Evolutionary conservation across 2,797 vertebrate genomes (phyloP).

Genomic region (Apodemus agrarius): DNA sequence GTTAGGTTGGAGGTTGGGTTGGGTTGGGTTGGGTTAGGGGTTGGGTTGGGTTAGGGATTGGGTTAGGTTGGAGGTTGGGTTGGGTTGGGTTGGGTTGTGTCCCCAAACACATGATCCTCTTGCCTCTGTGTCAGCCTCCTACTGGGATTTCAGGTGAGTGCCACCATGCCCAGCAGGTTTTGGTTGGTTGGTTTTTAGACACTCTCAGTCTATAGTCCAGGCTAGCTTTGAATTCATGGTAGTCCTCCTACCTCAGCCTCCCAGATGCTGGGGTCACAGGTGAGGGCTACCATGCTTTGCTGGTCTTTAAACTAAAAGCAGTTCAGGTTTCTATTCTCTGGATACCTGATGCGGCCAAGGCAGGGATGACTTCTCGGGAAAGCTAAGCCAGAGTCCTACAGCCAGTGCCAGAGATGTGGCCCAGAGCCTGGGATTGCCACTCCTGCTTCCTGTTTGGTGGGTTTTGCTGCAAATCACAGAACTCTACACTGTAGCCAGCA

Average conservation of each 20-base stretch:
- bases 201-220: neutral
- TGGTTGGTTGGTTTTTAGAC: neutral
- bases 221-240: neutral
- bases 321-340: neutral
- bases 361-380: neutral
- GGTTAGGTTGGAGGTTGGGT: neutral
- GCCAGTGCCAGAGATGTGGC: neutral
- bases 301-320: neutral
- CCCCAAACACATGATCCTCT: neutral
- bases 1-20: too few relatives aligned
- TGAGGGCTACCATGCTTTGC: neutral
- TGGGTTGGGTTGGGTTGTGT: neutral
- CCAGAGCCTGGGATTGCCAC: too few relatives aligned
- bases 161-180: too few relatives aligned
- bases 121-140: neutral
- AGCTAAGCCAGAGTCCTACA: neutral
- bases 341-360: neutral
- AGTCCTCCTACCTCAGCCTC: neutral
- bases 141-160: neutral
- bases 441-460: neutral
- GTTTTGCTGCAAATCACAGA: neutral
- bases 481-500: rapidly evolving
- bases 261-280: neutral
- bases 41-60: too few relatives aligned
- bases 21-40: neutral